Evolutionary conservation across 2,797 vertebrate species (phyloP).

Genomic region (Spondyliosoma cantharus): DNA sequence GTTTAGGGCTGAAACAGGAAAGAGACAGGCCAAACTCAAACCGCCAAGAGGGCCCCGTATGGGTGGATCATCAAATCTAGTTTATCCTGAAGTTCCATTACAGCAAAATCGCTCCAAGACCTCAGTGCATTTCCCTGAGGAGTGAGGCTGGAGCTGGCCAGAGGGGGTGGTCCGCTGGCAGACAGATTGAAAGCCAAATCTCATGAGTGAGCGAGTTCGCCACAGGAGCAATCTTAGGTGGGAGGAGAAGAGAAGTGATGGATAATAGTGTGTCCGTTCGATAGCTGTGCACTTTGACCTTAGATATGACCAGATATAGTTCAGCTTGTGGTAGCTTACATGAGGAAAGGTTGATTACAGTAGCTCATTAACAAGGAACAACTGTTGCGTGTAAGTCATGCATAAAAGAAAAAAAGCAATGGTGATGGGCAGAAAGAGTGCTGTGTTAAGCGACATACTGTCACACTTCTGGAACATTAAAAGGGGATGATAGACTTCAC

Average conservation of each 20-base stretch:
- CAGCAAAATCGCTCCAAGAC: conserved; percentile 63
- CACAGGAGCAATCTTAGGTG: conserved; percentile 53
- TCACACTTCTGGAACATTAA: conserved; percentile 31
- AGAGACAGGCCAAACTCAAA: conserved; percentile 32
- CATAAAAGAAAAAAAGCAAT: background rate
- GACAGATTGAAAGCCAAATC: conserved; percentile 65
- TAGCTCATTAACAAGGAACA: background rate
- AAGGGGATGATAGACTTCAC: conserved; percentile 36
- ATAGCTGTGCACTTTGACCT: conserved; percentile 6
- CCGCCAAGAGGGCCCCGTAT: conserved; percentile 22
- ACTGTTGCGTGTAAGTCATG: background rate
- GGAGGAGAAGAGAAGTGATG: conserved; percentile 21
- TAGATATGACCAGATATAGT: background rate
- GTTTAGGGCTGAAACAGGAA: conserved; percentile 46
- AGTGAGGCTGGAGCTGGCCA: conserved; percentile 3
- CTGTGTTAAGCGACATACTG: conserved; percentile 30
- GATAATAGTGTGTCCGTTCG: conserved; percentile 45
- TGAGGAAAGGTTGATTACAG: background rate
- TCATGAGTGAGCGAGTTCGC: conserved; percentile 42
- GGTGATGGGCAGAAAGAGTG: background rate
- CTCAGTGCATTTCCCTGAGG: conserved; percentile 63
- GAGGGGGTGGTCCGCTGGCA: conserved; percentile 34
- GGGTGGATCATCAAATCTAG: conserved; percentile 72
- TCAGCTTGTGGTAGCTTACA: background rate
- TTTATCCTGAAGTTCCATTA: conserved; percentile 77